Base-by-base conservation (phyloP, 2,888 invertebrate species). In the Scaeva pyrastri region DNA sequence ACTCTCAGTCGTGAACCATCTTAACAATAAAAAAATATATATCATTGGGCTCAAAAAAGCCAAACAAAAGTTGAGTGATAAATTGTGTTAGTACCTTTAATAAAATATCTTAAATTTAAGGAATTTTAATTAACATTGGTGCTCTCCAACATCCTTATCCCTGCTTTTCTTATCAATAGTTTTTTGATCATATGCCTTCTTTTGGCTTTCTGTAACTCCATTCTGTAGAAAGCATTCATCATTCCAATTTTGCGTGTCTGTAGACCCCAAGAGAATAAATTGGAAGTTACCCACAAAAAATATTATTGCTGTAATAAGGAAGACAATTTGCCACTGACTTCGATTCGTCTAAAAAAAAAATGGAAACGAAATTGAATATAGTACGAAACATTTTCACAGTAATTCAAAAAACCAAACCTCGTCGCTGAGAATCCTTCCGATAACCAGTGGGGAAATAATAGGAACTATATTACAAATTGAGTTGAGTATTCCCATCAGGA, bases 261-360 rank as follows among this genome's bases (percentile, higher is more conserved):
- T 94, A 50, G 94, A 94, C 11, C 95, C 94, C 90, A 95, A 95
- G 6, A 95, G 90, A 5, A 95, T 89, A 90, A 95, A 96, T 89
- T 95, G 93, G n/a, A 95, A 90, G 89, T 95, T 95, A 14, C 95
- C 94, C 52, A 94, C 90, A 81, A 95, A 93, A 89, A 96, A 96
- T 16, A 96, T 91, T 21, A 92, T 94, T 0, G 95, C 94, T 0
- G 96, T 94, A 12, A 95, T 92, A 90, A 95, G 94, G 91, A 96
- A 96, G 36, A 96, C 95, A 74, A 94, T 94, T 71, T 94, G 93
- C 96, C 96, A 96, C 89, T 95, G 94, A 4, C 89, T 81, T 2
- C 93, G 93, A 83, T 95, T 92, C n/a, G 91, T 92, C 95, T 96
- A 91, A 26, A 62, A 90, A 48, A 23, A 3, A 26, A 52, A 2